Evolutionary conservation across 2,797 vertebrate genomes (phyloP).

Genomic region (Halcyon leucocephala): DNA sequence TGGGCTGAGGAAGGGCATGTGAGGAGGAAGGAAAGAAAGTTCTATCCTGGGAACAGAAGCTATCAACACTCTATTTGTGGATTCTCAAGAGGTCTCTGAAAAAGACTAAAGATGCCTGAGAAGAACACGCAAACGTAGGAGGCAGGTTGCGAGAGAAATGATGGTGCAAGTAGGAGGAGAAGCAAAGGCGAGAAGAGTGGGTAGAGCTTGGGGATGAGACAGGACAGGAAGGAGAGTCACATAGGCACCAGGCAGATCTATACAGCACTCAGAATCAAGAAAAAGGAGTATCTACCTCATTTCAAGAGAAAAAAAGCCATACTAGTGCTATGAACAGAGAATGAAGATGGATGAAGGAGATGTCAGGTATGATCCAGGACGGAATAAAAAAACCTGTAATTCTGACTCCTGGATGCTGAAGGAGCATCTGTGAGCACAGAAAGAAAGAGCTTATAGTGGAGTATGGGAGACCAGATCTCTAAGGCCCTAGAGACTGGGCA

Average conservation of each 20-base stretch:
- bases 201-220: neutral
- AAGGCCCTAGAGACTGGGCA: neutral
- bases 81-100: neutral
- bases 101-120: neutral
- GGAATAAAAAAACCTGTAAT: neutral
- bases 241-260: neutral
- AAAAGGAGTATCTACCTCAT: neutral
- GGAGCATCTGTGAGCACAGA: neutral
- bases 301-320: neutral
- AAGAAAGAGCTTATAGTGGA: neutral
- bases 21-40: constrained; percentile 38
- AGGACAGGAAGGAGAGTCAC: neutral
- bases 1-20: constrained; percentile 3
- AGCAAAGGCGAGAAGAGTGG: constrained; percentile 33
- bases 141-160: constrained; percentile 10
- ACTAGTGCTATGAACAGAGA: neutral
- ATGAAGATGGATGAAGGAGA: neutral
- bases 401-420: neutral
- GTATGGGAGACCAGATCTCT: neutral
- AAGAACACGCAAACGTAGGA: constrained; percentile 30
- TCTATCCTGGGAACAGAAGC: constrained; percentile 23
- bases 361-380: neutral
- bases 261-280: neutral
- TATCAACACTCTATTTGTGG: neutral
- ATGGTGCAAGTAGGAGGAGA: neutral